These are phyloP conservation scores for Noctua pronuba DNA, from an alignment of 2,888 invertebrate genomes.

Conservation along the genomic window DNA sequence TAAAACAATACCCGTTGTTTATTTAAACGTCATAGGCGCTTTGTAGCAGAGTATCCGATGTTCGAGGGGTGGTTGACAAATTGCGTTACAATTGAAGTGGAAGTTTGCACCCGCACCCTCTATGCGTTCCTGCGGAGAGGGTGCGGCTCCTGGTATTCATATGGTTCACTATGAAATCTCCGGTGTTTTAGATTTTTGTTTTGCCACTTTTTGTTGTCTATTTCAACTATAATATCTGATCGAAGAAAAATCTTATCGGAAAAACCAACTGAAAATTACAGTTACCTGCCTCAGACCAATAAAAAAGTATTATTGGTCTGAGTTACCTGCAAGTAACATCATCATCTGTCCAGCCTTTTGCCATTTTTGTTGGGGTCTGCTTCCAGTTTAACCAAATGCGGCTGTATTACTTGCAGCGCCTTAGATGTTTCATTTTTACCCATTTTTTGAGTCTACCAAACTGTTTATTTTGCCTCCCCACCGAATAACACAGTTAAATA, in stretches of 20 bases:
- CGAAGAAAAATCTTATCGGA: not conserved
- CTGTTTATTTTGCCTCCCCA: not conserved
- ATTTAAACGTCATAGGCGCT: constrained; percentile 34
- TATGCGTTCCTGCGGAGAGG: constrained; percentile 35
- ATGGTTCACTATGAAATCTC: constrained; percentile 21
- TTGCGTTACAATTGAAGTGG: constrained; percentile 78
- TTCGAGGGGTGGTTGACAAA: constrained; percentile 79
- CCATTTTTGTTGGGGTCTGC: not conserved
- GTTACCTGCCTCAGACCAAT: no score
- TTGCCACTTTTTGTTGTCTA: not conserved
- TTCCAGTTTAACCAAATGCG: not conserved
- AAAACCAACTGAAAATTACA: not conserved
- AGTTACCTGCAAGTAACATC: not conserved
- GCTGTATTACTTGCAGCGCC: no score
- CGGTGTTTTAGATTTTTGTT: not conserved
- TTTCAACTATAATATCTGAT: not conserved
- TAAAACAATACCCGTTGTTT: constrained; percentile 42
- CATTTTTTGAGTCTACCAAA: rapidly evolving
- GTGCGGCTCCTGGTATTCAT: constrained; percentile 47
- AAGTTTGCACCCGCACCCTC: constrained; percentile 58
- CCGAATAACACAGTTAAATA: constrained; percentile 4
- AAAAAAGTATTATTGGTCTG: no score
- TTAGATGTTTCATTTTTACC: not conserved
- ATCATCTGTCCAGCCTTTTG: not conserved
- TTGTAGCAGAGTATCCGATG: constrained; percentile 41